phyloP scores from a whole-genome alignment of 2,888 invertebrate species.

The Aricia artaxerxes region DNA sequence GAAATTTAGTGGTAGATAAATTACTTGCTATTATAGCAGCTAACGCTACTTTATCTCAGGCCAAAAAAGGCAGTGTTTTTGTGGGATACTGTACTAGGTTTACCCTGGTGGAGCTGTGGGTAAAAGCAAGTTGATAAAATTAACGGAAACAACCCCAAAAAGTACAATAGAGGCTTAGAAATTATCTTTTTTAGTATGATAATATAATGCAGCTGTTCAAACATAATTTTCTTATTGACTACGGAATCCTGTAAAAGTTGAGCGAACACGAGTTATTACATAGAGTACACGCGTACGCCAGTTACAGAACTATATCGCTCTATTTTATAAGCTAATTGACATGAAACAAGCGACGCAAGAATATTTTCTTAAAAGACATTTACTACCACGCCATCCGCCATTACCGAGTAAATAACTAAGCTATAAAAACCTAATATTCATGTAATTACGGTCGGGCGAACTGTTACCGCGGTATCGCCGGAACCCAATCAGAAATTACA shows the following conservation, averaged over 20 bases:
- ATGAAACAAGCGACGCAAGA: conserved; percentile 15
- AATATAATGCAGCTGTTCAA: background rate
- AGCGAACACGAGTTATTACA: background rate
- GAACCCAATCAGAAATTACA: conserved; percentile 21
- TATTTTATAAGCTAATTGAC: conserved; percentile 21
- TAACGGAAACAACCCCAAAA: too few species aligned
- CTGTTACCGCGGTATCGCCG: background rate
- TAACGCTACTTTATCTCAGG: too few species aligned
- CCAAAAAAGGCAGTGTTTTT: too few species aligned
- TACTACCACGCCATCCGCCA: conserved; percentile 2
- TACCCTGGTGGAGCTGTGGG: too few species aligned
- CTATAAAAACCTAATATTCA: conserved; percentile 15
- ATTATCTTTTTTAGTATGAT: too few species aligned
- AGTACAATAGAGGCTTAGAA: too few species aligned
- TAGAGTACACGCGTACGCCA: background rate
- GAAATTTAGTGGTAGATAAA: too few species aligned
- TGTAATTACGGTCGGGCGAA: conserved; percentile 11
- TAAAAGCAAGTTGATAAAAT: too few species aligned
- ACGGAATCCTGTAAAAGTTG: background rate
- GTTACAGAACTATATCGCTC: conserved; percentile 2
- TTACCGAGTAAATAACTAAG: conserved; percentile 10
- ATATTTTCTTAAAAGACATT: conserved; percentile 15
- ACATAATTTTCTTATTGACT: background rate
- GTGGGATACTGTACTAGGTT: too few species aligned
- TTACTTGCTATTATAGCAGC: too few species aligned